A percentile compares a stretch with the other conserved stretches of the same genome.
Evolutionary conservation across 1,140 invertebrate species (phyloP).

Genomic region (Conus betulinus): DNA sequence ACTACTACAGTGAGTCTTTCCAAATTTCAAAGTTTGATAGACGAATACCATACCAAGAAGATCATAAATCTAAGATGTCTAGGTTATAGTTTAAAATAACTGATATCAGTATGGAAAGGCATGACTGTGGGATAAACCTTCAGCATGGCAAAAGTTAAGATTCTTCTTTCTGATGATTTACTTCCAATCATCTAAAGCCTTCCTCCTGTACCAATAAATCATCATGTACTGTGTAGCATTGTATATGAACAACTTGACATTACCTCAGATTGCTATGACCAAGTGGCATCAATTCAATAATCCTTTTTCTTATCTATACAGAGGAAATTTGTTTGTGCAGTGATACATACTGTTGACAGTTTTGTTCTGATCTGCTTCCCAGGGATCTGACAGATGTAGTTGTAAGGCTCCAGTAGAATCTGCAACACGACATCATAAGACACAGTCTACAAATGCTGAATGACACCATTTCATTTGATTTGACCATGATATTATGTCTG

Average conservation of each 20-base stretch:
- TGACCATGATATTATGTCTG: background rate
- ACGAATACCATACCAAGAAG: background rate
- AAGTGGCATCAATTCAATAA: no score
- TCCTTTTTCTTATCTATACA: no score
- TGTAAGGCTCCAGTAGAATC: slow-evolving; percentile 87
- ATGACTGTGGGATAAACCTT: no score
- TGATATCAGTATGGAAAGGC: no score
- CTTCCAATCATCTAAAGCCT: background rate
- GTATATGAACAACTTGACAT: background rate
- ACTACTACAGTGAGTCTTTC: no score
- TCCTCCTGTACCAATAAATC: background rate
- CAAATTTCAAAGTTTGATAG: no score
- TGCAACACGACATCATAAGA: slow-evolving; percentile 57
- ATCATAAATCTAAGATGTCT: background rate
- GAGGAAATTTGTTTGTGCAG: no score
- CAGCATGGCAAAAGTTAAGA: no score
- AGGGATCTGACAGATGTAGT: slow-evolving; percentile 92
- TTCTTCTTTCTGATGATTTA: background rate
- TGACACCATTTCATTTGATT: background rate
- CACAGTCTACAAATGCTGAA: background rate
- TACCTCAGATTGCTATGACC: no score
- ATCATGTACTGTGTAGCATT: background rate
- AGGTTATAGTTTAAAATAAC: no score
- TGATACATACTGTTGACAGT: slow-evolving; percentile 79
- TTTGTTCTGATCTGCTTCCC: slow-evolving; percentile 90